These are phyloP conservation scores for Corydoras sp. DNA, from an alignment of 2,113 vertebrate genomes.

Conservation along the genomic window DNA sequence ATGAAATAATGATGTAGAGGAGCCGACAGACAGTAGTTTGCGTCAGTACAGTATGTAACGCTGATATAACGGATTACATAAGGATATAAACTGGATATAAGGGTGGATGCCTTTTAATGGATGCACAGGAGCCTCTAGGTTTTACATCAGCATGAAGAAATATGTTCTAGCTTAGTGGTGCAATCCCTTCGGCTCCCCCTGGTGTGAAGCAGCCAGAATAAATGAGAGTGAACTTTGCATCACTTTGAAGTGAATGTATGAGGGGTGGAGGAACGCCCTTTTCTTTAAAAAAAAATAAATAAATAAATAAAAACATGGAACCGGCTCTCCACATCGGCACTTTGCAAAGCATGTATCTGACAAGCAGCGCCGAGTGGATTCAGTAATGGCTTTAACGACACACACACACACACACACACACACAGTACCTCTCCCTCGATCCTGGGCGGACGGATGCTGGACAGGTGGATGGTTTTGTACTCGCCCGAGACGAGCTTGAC, in stretches of 20 bases:
- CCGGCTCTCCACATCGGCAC: slow-evolving; percentile 31
- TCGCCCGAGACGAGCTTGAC: slow-evolving; percentile 92
- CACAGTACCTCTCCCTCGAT: slow-evolving; percentile 80
- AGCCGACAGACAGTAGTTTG: too few relatives aligned
- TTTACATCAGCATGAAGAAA: too few relatives aligned
- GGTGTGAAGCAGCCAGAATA: not conserved
- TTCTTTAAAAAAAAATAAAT: not conserved
- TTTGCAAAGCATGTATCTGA: slow-evolving; percentile 33
- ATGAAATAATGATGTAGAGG: too few relatives aligned
- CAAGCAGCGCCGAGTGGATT: slow-evolving; percentile 32
- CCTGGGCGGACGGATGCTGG: slow-evolving; percentile 89
- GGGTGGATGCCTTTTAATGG: too few relatives aligned
- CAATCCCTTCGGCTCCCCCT: slow-evolving; percentile 10
- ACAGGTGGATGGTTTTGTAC: slow-evolving; percentile 91
- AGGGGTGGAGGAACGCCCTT: slow-evolving; percentile 17
- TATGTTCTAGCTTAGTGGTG: not conserved
- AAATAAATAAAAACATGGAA: not conserved
- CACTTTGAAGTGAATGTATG: slow-evolving; percentile 30
- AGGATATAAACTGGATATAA: too few relatives aligned
- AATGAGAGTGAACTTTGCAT: slow-evolving; percentile 7
- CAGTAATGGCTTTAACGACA: slow-evolving; percentile 31
- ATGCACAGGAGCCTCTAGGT: too few relatives aligned
- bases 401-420: slow-evolving; percentile 4
- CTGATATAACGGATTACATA: too few relatives aligned
- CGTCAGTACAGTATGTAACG: too few relatives aligned